Base-by-base conservation (phyloP, 2,797 vertebrate species). In the Anabacerthia variegaticeps region DNA sequence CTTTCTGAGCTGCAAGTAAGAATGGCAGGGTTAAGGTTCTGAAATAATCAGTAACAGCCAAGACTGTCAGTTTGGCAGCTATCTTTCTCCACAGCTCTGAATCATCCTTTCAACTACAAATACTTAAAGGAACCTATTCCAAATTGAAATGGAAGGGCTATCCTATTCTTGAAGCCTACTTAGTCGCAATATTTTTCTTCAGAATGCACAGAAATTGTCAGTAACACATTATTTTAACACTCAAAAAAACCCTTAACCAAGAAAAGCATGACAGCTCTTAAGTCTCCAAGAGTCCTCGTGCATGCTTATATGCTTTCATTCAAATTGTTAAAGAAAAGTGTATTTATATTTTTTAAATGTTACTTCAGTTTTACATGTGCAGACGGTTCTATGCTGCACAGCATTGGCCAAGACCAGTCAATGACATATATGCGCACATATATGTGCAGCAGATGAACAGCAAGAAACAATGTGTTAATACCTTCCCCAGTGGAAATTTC, bases 31-130 rank as follows among this genome's bases (percentile, higher is more conserved):
- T 80, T 87, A 94, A 76, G 30, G 58, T 75, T 89, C 48, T 81
- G 71, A 92, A 48, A 90, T 44, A 89, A 95, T 54, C 51, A 65
- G n/a, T 46, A 88, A 92, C 73, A 93, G 54, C 27, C 37, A 81
- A 82, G 56, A 79, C 49, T 75, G 36, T 58, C 59, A 82, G 34
- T 74, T 89, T 82, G 92, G 71, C 90, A 87, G 54, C 77, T 67
- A 23, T 69, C 81, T 82, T 89, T 94, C 71, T 95, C 84, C 48
- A 80, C 28, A 75, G 48, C 44, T 84, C 39, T 74, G 84, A 93
- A 93, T 79, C 69, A 85, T 63, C 43, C 48, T 85, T 88, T 85
- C 43, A 89, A 63, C 65, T 44, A 93, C 54, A 78, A 89, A 74
- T 78, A 91, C 44, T 93, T 86, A 73, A 88, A 94, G 75, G 63